phyloP scores from a whole-genome alignment of 1,140 invertebrate species.

The Phymorhynchus buccinoides region DNA sequence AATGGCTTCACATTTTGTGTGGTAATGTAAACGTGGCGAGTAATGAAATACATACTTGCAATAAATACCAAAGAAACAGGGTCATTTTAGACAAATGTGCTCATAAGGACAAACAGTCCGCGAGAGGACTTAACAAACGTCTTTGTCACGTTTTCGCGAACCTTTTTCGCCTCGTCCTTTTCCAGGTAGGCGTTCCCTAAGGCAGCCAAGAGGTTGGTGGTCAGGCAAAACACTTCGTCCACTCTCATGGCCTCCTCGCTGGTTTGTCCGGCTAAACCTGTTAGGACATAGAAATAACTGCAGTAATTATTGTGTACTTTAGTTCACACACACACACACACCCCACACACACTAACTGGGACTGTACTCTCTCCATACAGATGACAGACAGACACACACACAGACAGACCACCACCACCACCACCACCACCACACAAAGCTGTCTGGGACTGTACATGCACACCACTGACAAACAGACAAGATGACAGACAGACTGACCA shows the following conservation, averaged over 20 bases:
- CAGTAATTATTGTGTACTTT: neutral
- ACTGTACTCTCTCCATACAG: no score
- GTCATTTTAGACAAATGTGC: no score
- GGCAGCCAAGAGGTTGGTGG: neutral
- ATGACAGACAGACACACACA: neutral
- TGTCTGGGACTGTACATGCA: neutral
- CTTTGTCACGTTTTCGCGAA: neutral
- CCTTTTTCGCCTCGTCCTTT: conserved; percentile 11
- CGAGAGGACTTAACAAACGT: no score
- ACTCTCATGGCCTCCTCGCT: conserved; percentile 22
- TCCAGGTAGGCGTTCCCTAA: neutral
- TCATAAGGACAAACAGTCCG: no score
- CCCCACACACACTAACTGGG: no score
- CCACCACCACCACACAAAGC: neutral
- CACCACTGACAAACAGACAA: neutral
- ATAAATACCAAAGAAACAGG: no score
- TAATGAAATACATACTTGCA: no score
- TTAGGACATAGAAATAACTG: neutral
- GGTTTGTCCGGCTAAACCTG: conserved; percentile 33
- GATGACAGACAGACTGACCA: neutral
- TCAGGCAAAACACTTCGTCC: conserved; percentile 16
- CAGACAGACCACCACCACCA: neutral
- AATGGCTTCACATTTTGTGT: no score
- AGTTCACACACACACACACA: neutral
- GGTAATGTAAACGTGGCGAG: no score